phyloP scores from a whole-genome alignment of 2,888 invertebrate genomes.

The Charanyca ferruginea region DNA sequence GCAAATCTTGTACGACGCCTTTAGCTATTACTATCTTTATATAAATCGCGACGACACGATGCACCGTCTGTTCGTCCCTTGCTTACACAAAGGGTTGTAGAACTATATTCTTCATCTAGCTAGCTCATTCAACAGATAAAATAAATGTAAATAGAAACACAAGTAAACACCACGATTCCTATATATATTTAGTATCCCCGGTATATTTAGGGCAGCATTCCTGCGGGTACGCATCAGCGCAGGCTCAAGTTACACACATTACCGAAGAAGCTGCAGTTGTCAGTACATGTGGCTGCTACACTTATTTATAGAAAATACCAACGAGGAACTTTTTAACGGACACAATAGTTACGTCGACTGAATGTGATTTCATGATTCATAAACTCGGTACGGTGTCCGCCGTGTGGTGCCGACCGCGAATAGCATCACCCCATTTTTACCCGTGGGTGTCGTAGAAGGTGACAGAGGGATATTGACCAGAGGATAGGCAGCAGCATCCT shows the following conservation, averaged over 20 bases:
- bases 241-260: constrained; percentile 58
- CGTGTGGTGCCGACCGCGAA: too few relatives aligned
- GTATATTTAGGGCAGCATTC: constrained; percentile 52
- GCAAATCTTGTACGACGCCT: too few relatives aligned
- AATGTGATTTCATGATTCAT: background rate
- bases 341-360: background rate
- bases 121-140: constrained; percentile 3
- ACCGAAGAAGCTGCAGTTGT: constrained; percentile 48
- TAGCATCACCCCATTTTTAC: too few relatives aligned
- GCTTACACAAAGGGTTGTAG: too few relatives aligned
- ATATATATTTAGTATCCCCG: constrained; percentile 29
- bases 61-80: background rate
- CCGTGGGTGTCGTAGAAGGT: too few relatives aligned
- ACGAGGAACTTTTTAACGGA: constrained; percentile 13
- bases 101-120: background rate
- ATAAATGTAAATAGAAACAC: constrained; percentile 1
- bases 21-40: background rate
- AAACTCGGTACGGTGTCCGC: too few relatives aligned
- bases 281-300: constrained; percentile 43
- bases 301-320: constrained; percentile 56
- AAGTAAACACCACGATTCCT: constrained; percentile 7
- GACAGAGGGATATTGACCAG: too few relatives aligned
- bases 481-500: too few relatives aligned
- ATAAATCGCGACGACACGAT: too few relatives aligned
- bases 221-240: constrained; percentile 38